Evolutionary conservation across 1,140 invertebrate species (phyloP), one percentile per base, ranked within the genome.

Genomic region (Drosophila novamexicana): DNA sequence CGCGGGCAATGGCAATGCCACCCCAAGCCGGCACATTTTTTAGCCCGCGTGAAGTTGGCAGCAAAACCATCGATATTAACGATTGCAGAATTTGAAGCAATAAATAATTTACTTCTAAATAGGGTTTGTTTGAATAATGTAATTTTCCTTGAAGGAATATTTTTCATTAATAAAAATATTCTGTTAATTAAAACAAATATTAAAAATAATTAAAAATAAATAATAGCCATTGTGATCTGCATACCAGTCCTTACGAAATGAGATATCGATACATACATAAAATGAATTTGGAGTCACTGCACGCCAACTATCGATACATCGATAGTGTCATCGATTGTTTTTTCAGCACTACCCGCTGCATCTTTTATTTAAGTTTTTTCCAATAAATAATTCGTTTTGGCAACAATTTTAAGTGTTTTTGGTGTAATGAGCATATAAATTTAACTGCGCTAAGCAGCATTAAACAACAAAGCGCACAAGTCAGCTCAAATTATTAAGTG

Each of bases 321-420:
- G 40, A 68, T 42, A 40, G 18, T 29, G 7, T 18, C 32, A 57
- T 66, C 63, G 79, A 66, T 68, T 65, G 32, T 44, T 32, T 68
- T 56, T 65, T 68, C n/a, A 32, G 47, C 57, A 36, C 50, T 58
- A 64, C 72, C 84, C 77, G 84, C 84, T 88, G 84, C 52, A 65
- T 45, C 59, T 56, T 68, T 75, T 69, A 67, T 88, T 89, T 75
- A 84, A 89, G 74, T 80, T 71, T 73, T 88, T 58, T 18, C n/a
- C 14, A 56, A 50, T 67, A 70, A 75, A 47, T 62, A 69, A 71
- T 63, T 47, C 7, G 22, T 58, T 52, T 64, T 53, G 6, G 0
- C 14, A 18, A 47, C 3, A 58, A 18, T 66, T 65, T 66, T 44
- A 40, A 18, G 18, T 49, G 5, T 34, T 45, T 62, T 65, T 42